Evolutionary conservation across 2,113 vertebrate genomes (phyloP), one percentile per base, ranked within the genome.

Genomic region (Chiloscyllium plagiosum): DNA sequence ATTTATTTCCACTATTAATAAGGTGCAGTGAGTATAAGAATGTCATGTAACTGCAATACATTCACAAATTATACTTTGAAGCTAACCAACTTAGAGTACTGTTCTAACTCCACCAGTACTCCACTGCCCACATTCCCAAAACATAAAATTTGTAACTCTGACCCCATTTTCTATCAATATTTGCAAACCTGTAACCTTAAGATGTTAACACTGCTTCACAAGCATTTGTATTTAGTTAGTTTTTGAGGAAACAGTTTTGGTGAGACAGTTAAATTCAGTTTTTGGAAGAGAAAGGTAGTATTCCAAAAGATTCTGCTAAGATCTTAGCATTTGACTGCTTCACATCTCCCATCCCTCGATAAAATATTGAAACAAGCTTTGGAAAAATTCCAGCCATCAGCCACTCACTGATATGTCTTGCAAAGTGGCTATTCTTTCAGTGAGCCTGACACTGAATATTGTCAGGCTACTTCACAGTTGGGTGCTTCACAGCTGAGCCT

Each of bases 401-500:
- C 42, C 42, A 24, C 78, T 37, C n/a, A 37, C 78, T 80, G 78
- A 17, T 83, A 12, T 15, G 2, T 37, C 33, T 80, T 37, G 76
- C 78, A 83, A 61, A 83, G 78, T 42, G 78, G 78, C n/a, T 15
- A 4, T 42, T 83, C n/a, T 83, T 83, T 17, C 37, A 83, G 17
- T 83, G n/a, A 83, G 17, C 15, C 78, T 37, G 78, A 80, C n/a
- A 83, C 13, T 83, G n/a, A 83, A 1, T 37, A 37, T 20, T 83
- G 78, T 37, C 78, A 83, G 78, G 78, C n/a, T 83, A 83, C 78
- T 42, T 83, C 33, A 83, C 78, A 42, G 76, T 80, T n/a, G 78
- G 78, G n/a, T 83, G 78, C 78, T 42, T 83, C 78, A 83, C n/a
- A 83, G 78, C 78, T 42, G 78, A 37, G 78, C 78, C 78, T 83